These are phyloP conservation scores for Paedocypris micromegethes DNA, from an alignment of 2,797 vertebrate genomes.

Conservation along the genomic window DNA sequence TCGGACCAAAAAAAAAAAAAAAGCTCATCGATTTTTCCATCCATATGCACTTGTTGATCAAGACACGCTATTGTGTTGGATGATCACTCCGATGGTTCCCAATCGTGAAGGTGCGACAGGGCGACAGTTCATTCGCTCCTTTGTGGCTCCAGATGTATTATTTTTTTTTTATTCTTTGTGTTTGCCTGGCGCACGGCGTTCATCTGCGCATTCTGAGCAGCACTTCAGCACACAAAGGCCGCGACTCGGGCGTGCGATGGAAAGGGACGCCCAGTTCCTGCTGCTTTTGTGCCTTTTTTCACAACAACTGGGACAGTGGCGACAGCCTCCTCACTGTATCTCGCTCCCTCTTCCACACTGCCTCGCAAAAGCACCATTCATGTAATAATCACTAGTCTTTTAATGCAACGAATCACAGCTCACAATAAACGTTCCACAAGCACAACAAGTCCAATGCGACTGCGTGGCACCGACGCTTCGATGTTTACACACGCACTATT, in stretches of 20 bases:
- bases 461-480: neutral
- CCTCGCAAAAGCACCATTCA: constrained; percentile 44
- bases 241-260: constrained; percentile 33
- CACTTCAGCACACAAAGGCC: constrained; percentile 51
- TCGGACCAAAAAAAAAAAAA: constrained; percentile 68
- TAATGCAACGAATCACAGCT: constrained; percentile 49
- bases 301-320: constrained; percentile 47
- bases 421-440: constrained; percentile 8
- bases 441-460: neutral
- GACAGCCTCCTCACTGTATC: constrained; percentile 25
- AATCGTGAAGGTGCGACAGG: constrained; percentile 43
- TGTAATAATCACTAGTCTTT: constrained; percentile 35
- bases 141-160: constrained; percentile 50
- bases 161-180: constrained; percentile 24
- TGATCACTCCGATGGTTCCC: constrained; percentile 38
- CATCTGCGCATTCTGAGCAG: constrained; percentile 43
- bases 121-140: neutral
- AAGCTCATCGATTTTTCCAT: constrained; percentile 70
- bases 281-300: constrained; percentile 46
- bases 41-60: constrained; percentile 63
- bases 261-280: constrained; percentile 50
- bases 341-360: constrained; percentile 33
- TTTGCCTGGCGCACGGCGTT: constrained; percentile 44
- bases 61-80: constrained; percentile 56
- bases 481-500: neutral